Base-by-base conservation (phyloP, 1,140 invertebrate genomes). In the Trachelipus rathkii region DNA sequence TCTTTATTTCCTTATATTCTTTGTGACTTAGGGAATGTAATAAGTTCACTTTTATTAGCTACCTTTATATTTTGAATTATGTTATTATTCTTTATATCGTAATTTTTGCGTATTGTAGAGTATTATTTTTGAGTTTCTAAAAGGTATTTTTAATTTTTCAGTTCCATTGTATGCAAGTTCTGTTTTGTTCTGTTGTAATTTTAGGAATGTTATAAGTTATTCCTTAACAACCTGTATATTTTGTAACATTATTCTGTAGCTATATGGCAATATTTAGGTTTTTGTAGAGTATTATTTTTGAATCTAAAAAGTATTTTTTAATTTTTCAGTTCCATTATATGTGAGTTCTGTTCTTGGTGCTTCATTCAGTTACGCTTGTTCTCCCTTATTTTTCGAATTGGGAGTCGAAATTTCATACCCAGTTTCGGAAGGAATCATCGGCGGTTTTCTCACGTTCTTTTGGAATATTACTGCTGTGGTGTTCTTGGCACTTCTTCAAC, bases 381-480 rank as follows among this genome's bases (percentile, higher is more conserved):
- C 84, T 0, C 85, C 87, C 0, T 79, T 88, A n/a, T 87, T 86
- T 78, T 85, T 85, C 50, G 87, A 88, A 78, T 82, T 88, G 24
- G 84, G 84, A 11, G 85, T 86, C 43, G 87, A 88, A 83, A 84
- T 85, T 10, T 83, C 85, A 13, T 87, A 86, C 82, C 87, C 87
- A 0, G 82, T 87, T 0, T 84, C 86, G 6, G 87, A 88, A 81
- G 85, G 85, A 6, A 83, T 88, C 15, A 84, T 86, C 23, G 85
- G 85, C n/a, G 86, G 86, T 33, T 84, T 85, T 80, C 83, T 87
- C 81, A 86, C 85, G 68, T 85, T 86, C 71, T 73, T 85, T 50
- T 85, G 83, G 76, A 87, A 87, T 76, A 44, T 85, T 13, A 71
- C 85, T 71, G 85, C 84, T 21, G 82, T 84, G 0, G 76, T 84